These are phyloP conservation scores for Trachops cirrhosus DNA, from an alignment of 2,797 vertebrate species.

Conservation along the genomic window DNA sequence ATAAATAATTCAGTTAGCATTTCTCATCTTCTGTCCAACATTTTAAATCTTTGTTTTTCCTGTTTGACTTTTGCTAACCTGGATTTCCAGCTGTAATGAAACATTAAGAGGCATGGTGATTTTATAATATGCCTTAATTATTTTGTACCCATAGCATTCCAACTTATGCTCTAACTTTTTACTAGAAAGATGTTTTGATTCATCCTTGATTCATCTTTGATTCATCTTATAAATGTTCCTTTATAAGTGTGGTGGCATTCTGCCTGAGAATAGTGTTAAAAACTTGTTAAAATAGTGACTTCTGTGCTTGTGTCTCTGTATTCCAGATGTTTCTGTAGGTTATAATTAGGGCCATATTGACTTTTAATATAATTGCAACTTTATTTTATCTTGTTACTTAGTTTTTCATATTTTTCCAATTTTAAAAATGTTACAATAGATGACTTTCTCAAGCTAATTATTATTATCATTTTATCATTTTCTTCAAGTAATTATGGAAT, in stretches of 20 bases:
- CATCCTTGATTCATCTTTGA: background rate
- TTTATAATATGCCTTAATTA: background rate
- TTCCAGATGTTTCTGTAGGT: background rate
- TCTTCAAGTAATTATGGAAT: constrained; percentile 31
- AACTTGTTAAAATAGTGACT: background rate
- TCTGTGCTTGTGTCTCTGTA: background rate
- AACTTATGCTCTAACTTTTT: constrained; percentile 8
- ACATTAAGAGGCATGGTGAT: background rate
- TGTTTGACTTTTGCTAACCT: constrained; percentile 11
- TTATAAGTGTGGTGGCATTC: background rate
- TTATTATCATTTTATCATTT: constrained; percentile 15
- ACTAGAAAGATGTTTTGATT: background rate
- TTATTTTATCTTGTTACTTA: background rate
- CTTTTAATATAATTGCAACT: background rate
- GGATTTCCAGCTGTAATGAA: background rate
- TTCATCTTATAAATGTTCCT: background rate
- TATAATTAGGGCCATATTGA: background rate
- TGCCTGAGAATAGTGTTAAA: background rate
- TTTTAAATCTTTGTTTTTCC: constrained; percentile 17
- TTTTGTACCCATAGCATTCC: background rate
- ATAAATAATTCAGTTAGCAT: background rate
- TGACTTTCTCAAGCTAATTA: constrained; percentile 25
- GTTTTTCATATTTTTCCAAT: background rate
- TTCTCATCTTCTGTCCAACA: background rate
- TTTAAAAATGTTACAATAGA: background rate